phyloP scores from a whole-genome alignment of 1,140 invertebrate genomes.

The Tetramorium parvispinum region DNA sequence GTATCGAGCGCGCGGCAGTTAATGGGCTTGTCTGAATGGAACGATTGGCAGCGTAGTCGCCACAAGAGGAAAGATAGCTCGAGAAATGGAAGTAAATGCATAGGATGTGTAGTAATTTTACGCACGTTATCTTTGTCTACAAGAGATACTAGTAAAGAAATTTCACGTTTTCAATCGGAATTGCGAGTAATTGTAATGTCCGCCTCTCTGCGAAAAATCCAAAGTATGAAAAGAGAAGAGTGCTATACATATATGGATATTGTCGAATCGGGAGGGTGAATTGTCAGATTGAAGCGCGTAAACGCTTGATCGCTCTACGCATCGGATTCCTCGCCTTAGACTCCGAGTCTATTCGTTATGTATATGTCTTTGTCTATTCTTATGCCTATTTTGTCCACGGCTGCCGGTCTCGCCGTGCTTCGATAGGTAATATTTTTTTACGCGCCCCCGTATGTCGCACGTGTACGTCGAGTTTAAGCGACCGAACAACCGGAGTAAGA shows the following conservation, averaged over 20 bases:
- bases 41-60: conserved; percentile 55
- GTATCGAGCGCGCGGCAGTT: conserved; percentile 63
- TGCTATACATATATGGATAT: too few species aligned
- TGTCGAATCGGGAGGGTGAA: neutral
- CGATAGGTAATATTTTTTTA: conserved; percentile 52
- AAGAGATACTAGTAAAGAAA: neutral
- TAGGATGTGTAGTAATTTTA: neutral
- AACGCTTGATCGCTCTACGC: neutral
- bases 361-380: conserved; percentile 19
- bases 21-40: conserved; percentile 70
- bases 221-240: neutral
- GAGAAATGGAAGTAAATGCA: neutral
- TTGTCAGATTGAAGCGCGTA: neutral
- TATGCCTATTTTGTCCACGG: conserved; percentile 7
- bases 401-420: conserved; percentile 16
- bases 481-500: conserved; percentile 67
- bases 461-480: conserved; percentile 33
- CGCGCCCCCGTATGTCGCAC: conserved; percentile 35
- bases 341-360: neutral
- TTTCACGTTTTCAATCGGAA: neutral
- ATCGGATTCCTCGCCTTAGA: neutral
- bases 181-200: neutral
- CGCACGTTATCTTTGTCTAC: neutral
- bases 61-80: conserved; percentile 13
- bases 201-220: neutral